Conservation (phyloP, 2,888 invertebrate genomes). For the Oscheius sp. region DNA sequence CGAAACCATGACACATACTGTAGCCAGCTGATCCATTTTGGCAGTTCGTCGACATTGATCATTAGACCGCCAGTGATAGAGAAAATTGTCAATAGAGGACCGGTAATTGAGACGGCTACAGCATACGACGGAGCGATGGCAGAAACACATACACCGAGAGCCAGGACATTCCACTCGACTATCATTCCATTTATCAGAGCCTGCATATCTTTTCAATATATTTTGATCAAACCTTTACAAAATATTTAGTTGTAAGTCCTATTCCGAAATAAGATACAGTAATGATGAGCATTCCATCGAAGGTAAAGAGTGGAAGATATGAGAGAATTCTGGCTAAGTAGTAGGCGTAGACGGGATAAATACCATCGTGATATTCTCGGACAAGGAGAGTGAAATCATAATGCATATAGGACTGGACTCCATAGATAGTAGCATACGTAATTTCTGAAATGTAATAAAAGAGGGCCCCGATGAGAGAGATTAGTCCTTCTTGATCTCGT, state of each 20-base stretch:
- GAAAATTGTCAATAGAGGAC: constrained; percentile 63
- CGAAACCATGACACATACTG: constrained; percentile 67
- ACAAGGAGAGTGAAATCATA: constrained; percentile 87
- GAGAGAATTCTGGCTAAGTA: constrained; percentile 57
- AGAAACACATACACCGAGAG: constrained; percentile 46
- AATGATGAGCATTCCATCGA: constrained; percentile 85
- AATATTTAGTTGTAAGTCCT: constrained; percentile 39
- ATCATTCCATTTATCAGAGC: constrained; percentile 55
- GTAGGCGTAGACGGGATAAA: constrained; percentile 79
- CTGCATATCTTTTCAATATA: constrained; percentile 33
- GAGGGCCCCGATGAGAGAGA: constrained; percentile 77
- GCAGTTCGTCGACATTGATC: constrained; percentile 59
- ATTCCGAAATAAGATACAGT: constrained; percentile 87
- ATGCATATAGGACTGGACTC: constrained; percentile 88
- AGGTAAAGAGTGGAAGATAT: constrained; percentile 81
- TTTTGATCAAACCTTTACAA: no score
- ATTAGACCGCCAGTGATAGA: constrained; percentile 65
- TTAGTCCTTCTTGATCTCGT: constrained; percentile 33
- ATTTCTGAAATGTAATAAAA: constrained; percentile 89
- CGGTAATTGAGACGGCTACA: constrained; percentile 63
- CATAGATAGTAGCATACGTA: constrained; percentile 89
- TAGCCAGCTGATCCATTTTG: constrained; percentile 60
- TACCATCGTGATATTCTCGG: constrained; percentile 88
- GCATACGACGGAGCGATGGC: constrained; percentile 57
- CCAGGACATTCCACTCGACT: constrained; percentile 60